Conservation (phyloP, 2,113 vertebrate genomes). For the Gallinago media region DNA sequence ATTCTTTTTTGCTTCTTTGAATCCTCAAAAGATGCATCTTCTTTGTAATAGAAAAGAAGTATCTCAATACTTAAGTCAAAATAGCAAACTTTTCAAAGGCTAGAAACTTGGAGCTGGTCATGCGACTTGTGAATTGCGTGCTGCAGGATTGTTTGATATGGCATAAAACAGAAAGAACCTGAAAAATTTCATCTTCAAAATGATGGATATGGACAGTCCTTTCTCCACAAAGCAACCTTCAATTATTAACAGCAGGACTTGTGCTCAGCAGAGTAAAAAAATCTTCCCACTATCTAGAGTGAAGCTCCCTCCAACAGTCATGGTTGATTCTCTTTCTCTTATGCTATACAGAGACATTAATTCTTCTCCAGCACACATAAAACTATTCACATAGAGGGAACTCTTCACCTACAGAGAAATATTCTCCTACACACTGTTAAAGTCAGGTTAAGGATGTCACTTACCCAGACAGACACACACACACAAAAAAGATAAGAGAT, state of each 20-base stretch:
- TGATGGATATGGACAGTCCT: conserved; percentile 13
- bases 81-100: conserved; percentile 78
- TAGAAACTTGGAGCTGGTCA: conserved; percentile 58
- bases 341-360: conserved; percentile 45
- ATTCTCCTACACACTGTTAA: conserved; percentile 42
- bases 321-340: conserved; percentile 42
- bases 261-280: conserved; percentile 41
- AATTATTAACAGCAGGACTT: conserved; percentile 57
- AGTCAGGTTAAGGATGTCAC: conserved; percentile 41
- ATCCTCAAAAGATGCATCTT: conserved; percentile 76
- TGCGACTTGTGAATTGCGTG: conserved; percentile 2
- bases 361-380: conserved; percentile 36
- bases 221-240: conserved; percentile 35
- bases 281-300: neutral
- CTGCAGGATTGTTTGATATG: conserved; percentile 56
- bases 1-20: conserved; percentile 74
- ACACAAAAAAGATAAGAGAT: neutral
- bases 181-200: conserved; percentile 48
- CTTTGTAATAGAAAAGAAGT: conserved; percentile 71
- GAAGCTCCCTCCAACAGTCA: conserved; percentile 48
- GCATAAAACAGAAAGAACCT: conserved; percentile 22
- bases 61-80: conserved; percentile 77
- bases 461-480: neutral
- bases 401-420: conserved; percentile 48
- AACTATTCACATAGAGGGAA: conserved; percentile 40